A percentile compares a stretch with the other conserved stretches of the same genome.
phyloP scores from a whole-genome alignment of 53 echinoderm and acorn worm species.

The Crossaster papposus region DNA sequence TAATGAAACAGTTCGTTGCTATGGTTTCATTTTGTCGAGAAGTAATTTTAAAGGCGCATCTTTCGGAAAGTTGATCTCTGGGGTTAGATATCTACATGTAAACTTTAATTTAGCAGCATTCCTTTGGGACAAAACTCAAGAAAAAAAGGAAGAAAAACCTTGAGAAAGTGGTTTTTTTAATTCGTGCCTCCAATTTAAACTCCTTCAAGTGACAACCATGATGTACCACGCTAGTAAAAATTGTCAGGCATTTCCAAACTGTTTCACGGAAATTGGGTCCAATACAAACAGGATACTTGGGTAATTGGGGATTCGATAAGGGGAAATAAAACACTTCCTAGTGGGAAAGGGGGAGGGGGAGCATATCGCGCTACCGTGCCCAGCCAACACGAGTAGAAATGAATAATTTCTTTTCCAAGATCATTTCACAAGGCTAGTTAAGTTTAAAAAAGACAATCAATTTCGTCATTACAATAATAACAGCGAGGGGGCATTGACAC shows the following conservation, averaged over 20 bases:
- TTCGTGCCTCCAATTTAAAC: too few relatives aligned
- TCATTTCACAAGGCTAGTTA: too few relatives aligned
- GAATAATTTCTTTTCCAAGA: too few relatives aligned
- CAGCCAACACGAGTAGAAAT: too few relatives aligned
- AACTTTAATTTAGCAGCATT: too few relatives aligned
- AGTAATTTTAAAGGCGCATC: neutral
- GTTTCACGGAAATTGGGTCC: slow-evolving; percentile 30
- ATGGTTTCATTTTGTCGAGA: neutral
- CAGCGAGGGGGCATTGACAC: too few relatives aligned
- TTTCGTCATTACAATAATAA: too few relatives aligned
- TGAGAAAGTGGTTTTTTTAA: too few relatives aligned
- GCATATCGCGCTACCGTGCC: neutral
- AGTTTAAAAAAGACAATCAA: too few relatives aligned
- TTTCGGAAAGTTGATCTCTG: neutral
- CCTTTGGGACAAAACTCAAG: too few relatives aligned
- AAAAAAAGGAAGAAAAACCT: too few relatives aligned
- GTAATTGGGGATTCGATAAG: slow-evolving; percentile 38
- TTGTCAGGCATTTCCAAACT: slow-evolving; percentile 2
- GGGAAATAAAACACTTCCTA: slow-evolving; percentile 37
- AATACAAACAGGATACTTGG: slow-evolving; percentile 52
- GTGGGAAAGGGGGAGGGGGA: neutral
- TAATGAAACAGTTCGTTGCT: neutral
- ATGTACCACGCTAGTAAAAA: neutral
- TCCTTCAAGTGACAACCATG: neutral
- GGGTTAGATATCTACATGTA: neutral